phyloP scores from a whole-genome alignment of 2,797 vertebrate genomes.

The Mus spretus region DNA sequence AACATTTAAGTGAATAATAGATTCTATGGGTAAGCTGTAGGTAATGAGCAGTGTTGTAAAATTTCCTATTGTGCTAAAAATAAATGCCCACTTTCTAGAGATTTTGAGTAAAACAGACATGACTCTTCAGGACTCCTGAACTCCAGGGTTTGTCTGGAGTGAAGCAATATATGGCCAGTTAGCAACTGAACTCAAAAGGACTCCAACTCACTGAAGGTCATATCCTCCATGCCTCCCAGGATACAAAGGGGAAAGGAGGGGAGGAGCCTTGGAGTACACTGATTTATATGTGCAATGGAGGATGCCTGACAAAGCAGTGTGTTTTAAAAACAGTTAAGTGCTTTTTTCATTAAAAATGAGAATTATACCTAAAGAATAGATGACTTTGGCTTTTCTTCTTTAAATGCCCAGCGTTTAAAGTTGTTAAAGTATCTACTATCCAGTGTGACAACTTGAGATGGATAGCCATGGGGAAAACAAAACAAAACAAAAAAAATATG shows the following conservation, averaged over 20 bases:
- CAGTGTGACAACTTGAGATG: conserved; percentile 73
- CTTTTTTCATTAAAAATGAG: conserved; percentile 36
- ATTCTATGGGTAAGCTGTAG: conserved; percentile 9
- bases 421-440: conserved; percentile 11
- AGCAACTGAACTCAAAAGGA: conserved; percentile 48
- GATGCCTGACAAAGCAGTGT: fast-evolving
- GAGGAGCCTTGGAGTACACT: background rate
- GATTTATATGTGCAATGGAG: background rate
- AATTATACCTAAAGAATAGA: conserved; percentile 1
- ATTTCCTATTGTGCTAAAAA: conserved; percentile 32
- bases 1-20: conserved; percentile 21
- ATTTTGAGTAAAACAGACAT: conserved; percentile 45
- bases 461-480: conserved; percentile 66
- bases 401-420: conserved; percentile 5
- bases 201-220: conserved; percentile 3
- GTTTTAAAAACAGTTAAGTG: conserved; percentile 10
- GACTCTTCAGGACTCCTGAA: background rate
- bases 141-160: conserved; percentile 30
- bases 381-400: background rate
- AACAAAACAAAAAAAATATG: conserved; percentile 58
- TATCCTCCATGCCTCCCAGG: background rate
- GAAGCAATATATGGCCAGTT: conserved; percentile 16
- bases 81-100: conserved; percentile 33
- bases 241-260: background rate
- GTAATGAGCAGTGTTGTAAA: conserved; percentile 26